Conservation (phyloP, 2,113 vertebrate species). For the Leptocoma aspasia region DNA sequence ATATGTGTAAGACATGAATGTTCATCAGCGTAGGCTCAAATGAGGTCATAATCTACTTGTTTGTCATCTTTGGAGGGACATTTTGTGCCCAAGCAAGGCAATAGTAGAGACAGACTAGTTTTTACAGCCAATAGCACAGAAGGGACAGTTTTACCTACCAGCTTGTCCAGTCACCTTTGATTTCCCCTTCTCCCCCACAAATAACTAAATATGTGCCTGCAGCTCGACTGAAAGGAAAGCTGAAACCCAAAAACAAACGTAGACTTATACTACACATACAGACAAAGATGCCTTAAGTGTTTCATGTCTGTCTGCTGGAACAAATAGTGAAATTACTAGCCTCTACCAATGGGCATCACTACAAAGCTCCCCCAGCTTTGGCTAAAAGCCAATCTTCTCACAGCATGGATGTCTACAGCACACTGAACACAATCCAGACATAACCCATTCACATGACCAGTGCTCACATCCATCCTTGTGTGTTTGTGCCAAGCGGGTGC, state of each 20-base stretch:
- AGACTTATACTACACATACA: not conserved
- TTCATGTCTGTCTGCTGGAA: not conserved
- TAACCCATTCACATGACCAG: not conserved
- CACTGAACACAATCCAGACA: not conserved
- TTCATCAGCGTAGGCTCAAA: not conserved
- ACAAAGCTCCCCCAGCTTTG: not conserved
- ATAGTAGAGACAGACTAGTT: not conserved
- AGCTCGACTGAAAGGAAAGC: not conserved
- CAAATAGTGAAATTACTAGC: not conserved
- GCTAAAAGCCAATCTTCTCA: not conserved
- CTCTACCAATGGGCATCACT: not conserved
- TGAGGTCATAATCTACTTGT: not conserved
- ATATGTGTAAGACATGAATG: not conserved
- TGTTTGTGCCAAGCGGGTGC: not conserved
- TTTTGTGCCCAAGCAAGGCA: not conserved
- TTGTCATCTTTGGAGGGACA: not conserved
- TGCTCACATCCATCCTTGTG: fast-evolving
- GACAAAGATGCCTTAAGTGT: not conserved
- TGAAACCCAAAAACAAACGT: not conserved
- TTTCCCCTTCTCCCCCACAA: not conserved
- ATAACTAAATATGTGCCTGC: not conserved
- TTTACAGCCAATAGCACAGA: not conserved
- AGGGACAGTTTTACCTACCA: not conserved
- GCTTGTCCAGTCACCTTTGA: not conserved
- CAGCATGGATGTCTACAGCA: not conserved